Percentiles rank a stretch among this genome's conserved stretches.
phyloP scores from a whole-genome alignment of 2,888 invertebrate genomes.

The Himalopsyche tibetana region DNA sequence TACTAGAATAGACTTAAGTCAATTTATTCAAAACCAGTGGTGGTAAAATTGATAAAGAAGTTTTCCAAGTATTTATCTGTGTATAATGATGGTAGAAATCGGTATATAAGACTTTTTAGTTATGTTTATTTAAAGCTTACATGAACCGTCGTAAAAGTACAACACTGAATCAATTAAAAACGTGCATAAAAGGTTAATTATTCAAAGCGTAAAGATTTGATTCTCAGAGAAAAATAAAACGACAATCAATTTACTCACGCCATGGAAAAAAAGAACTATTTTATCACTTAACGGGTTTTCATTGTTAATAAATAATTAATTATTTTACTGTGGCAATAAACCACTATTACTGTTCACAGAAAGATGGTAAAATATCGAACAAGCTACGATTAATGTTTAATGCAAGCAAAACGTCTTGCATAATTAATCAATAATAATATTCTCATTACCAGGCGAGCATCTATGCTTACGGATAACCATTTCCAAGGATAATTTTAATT shows the following conservation, averaged over 20 bases:
- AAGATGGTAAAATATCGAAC: background rate
- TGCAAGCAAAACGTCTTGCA: conserved; percentile 10
- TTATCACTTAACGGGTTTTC: background rate
- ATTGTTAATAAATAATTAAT: background rate
- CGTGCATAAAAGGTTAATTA: no score
- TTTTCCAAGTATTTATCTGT: no score
- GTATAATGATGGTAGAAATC: no score
- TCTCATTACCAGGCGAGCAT: conserved; percentile 29
- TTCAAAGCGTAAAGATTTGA: no score
- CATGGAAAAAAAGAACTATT: background rate
- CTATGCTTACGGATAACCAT: background rate
- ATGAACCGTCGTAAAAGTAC: no score
- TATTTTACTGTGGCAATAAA: background rate
- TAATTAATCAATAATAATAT: conserved; percentile 16
- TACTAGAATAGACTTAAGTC: no score
- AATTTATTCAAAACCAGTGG: no score
- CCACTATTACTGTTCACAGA: background rate
- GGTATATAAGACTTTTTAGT: no score
- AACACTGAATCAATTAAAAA: no score
- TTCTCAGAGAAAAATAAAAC: background rate
- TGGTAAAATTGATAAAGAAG: no score
- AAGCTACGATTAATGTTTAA: conserved; percentile 1
- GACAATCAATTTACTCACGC: background rate
- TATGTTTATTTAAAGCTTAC: no score
- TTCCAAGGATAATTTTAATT: conserved; percentile 2